These are phyloP conservation scores for Abscondita cerata DNA, from an alignment of 2,888 invertebrate species.

Conservation along the genomic window DNA sequence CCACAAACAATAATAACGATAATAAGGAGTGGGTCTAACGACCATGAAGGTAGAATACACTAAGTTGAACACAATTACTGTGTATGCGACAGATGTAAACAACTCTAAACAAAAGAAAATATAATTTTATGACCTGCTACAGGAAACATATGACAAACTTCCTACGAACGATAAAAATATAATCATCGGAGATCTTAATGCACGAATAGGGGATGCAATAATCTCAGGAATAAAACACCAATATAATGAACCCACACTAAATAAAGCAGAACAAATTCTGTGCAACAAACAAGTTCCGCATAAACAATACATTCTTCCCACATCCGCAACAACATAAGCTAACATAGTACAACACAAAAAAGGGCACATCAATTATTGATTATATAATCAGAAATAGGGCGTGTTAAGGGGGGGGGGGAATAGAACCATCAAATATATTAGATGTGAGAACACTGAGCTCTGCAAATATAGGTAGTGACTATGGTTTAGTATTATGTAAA, in stretches of 20 bases:
- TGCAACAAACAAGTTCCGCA: neutral
- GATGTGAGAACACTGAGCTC: neutral
- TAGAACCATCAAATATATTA: too few relatives aligned
- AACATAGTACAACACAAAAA: neutral
- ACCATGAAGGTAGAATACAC: neutral
- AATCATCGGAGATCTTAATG: neutral
- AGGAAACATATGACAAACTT: neutral
- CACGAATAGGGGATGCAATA: neutral
- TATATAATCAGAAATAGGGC: neutral
- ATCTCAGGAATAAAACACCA: neutral
- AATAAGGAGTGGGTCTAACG: constrained; percentile 2
- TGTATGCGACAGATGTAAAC: neutral
- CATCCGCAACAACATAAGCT: neutral
- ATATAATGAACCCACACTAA: neutral
- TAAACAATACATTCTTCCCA: too few relatives aligned
- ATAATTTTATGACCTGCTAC: neutral
- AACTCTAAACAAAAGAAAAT: neutral
- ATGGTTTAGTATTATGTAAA: neutral
- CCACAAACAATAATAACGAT: too few relatives aligned
- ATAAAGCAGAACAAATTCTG: neutral
- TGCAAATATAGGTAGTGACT: neutral
- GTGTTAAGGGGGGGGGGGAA: too few relatives aligned
- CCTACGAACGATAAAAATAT: neutral
- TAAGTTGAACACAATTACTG: neutral
- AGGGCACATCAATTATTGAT: neutral